Percentiles rank a stretch among this genome's conserved stretches.
Conservation (phyloP, 2,113 vertebrate genomes). For the Brienomyrus longianalis region DNA sequence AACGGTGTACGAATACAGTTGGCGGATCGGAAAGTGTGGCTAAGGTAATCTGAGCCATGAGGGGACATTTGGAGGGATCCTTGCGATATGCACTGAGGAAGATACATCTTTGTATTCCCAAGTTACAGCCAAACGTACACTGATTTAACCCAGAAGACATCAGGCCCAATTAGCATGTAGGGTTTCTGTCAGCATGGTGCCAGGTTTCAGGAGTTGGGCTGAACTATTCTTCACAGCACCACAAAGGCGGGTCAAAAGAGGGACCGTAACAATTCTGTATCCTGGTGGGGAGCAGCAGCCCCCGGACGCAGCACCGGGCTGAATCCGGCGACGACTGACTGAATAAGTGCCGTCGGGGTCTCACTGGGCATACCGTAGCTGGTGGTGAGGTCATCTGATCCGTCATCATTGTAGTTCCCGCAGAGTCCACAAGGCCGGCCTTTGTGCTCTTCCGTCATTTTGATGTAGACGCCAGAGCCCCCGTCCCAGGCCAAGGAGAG, state of each 20-base stretch:
- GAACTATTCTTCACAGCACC: background rate
- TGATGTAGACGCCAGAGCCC: constrained; percentile 87
- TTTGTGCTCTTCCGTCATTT: constrained; percentile 84
- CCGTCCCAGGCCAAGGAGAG: constrained; percentile 98
- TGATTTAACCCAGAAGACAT: background rate
- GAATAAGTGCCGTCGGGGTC: constrained; percentile 35
- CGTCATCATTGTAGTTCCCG: constrained; percentile 87
- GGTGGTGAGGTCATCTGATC: constrained; percentile 80
- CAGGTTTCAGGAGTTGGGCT: background rate
- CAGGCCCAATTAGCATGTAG: background rate
- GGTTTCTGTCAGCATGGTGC: background rate
- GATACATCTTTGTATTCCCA: background rate
- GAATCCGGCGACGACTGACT: constrained; percentile 52
- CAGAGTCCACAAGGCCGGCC: constrained; percentile 86
- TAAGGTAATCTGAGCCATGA: background rate
- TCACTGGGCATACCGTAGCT: constrained; percentile 68
- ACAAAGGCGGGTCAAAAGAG: background rate
- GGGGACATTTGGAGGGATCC: background rate
- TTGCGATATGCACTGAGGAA: background rate
- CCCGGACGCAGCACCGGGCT: constrained; percentile 34
- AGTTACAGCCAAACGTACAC: background rate
- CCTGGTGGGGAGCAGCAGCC: background rate
- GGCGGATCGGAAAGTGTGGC: background rate
- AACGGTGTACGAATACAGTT: background rate
- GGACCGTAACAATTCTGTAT: background rate